phyloP scores from a whole-genome alignment of 2,888 invertebrate species.

The Endomychus coccineus region DNA sequence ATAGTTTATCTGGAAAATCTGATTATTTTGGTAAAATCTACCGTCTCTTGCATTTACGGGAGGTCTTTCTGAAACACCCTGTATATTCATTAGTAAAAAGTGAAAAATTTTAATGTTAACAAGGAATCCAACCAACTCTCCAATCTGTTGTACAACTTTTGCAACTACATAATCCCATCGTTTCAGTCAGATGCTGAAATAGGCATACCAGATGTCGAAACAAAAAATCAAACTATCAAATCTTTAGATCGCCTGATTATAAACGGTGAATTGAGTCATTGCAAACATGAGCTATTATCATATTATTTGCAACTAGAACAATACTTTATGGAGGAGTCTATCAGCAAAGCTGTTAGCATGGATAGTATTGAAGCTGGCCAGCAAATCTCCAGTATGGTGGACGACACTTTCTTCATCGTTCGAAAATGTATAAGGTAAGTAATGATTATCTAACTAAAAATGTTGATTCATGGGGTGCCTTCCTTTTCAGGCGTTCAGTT shows the following conservation, averaged over 20 bases:
- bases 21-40: too few species aligned
- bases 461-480: constrained; percentile 3
- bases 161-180: too few species aligned
- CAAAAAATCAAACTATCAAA: constrained; percentile 45
- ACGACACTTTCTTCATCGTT: constrained; percentile 95
- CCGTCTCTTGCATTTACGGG: too few species aligned
- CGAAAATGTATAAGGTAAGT: constrained; percentile 82
- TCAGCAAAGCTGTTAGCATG: constrained; percentile 81
- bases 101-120: too few species aligned
- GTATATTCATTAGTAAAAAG: too few species aligned
- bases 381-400: constrained; percentile 85
- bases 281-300: constrained; percentile 76
- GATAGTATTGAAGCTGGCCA: constrained; percentile 66
- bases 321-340: constrained; percentile 92
- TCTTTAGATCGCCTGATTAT: constrained; percentile 58
- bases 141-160: too few species aligned
- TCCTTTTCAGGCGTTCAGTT: constrained; percentile 66
- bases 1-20: too few species aligned
- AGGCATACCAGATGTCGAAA: constrained; percentile 47
- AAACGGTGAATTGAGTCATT: constrained; percentile 64
- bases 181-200: constrained; percentile 57
- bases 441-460: too few species aligned
- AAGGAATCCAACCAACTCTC: too few species aligned
- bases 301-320: constrained; percentile 88
- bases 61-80: too few species aligned